Evolutionary conservation across 2,888 invertebrate genomes (phyloP).

Genomic region (Poecilobothrus nobilitatus): DNA sequence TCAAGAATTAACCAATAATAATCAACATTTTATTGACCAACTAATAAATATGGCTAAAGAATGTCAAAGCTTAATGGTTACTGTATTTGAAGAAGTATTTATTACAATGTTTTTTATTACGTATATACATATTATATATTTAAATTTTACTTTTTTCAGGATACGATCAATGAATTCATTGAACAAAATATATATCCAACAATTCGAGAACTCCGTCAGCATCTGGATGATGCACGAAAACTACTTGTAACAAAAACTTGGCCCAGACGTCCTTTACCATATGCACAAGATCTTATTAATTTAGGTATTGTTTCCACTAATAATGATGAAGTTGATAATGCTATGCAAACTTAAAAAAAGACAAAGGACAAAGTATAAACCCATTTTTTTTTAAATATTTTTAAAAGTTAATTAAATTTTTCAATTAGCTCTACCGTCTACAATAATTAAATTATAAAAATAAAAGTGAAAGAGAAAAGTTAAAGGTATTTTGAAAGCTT

Average conservation of each 20-base stretch:
- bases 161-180: conserved; percentile 54
- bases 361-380: too few species aligned
- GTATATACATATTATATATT: conserved; percentile 51
- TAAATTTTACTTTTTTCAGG: conserved; percentile 31
- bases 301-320: conserved; percentile 23
- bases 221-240: conserved; percentile 48
- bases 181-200: conserved; percentile 56
- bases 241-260: conserved; percentile 49
- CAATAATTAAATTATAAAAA: too few species aligned
- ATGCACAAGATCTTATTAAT: conserved; percentile 29
- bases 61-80: conserved; percentile 49
- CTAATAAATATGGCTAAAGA: conserved; percentile 48
- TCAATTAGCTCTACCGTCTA: too few species aligned
- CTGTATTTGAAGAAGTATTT: conserved; percentile 49
- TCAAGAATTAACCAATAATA: conserved; percentile 51
- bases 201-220: conserved; percentile 45
- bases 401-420: too few species aligned
- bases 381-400: too few species aligned
- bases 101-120: conserved; percentile 11
- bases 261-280: conserved; percentile 53
- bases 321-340: not conserved
- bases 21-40: conserved; percentile 52
- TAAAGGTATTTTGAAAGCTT: too few species aligned
- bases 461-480: too few species aligned
- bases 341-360: not conserved